Evolutionary conservation across 2,113 vertebrate genomes (phyloP).

Genomic region (Xenus cinereus): DNA sequence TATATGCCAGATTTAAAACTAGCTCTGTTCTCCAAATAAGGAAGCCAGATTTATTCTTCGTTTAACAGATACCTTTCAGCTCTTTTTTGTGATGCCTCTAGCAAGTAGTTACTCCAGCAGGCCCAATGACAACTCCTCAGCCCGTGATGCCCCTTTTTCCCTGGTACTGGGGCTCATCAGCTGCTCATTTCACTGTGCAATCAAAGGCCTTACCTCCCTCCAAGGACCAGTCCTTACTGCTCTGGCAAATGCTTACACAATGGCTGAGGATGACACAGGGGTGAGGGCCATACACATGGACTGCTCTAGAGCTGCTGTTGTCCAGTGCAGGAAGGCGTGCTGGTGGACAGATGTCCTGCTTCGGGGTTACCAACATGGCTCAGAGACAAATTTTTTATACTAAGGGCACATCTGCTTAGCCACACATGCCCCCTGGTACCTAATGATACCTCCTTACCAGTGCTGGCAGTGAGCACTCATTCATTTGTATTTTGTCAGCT

Average conservation of each 20-base stretch:
- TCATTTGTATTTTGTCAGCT: not conserved
- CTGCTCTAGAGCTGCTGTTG: not conserved
- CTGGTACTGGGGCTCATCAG: not conserved
- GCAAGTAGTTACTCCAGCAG: not conserved
- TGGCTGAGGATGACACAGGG: not conserved
- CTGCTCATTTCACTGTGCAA: not conserved
- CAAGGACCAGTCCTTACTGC: not conserved
- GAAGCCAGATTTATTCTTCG: not conserved
- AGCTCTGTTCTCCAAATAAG: not conserved
- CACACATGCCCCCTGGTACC: not conserved
- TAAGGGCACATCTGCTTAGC: not conserved
- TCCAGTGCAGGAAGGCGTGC: fast-evolving
- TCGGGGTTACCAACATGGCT: not conserved
- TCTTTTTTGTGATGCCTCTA: not conserved
- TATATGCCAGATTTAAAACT: not conserved
- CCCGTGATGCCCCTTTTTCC: not conserved
- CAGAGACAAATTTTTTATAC: not conserved
- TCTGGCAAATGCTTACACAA: fast-evolving
- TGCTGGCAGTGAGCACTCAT: not conserved
- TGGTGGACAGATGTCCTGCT: not conserved
- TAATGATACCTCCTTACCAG: not conserved
- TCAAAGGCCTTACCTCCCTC: not conserved
- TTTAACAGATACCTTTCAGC: not conserved
- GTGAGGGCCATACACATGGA: fast-evolving
- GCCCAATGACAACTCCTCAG: not conserved